Base-by-base conservation (phyloP, 2,797 vertebrate genomes). In the Xenopus petersii region DNA sequence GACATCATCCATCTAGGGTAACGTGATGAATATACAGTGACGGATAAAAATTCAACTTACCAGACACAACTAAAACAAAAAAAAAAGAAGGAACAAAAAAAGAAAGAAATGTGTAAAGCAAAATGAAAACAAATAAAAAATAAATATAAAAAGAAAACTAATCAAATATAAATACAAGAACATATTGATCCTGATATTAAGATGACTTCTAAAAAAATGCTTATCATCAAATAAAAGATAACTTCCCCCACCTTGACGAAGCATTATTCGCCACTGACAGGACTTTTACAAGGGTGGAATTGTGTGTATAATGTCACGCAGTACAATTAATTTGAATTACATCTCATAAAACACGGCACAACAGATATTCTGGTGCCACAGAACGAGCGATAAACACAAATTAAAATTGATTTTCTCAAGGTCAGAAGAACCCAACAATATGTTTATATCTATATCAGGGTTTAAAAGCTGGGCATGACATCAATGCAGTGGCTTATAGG, bases 1-100 rank as follows among this genome's bases (percentile, higher is more conserved):
- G 93, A 94, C 93, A 93, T 92, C 93, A 90, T 94, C 94, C 89
- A 92, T 90, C 93, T 93, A 94, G 95, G 95, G 93, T 94, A 87
- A 90, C 84, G 93, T 91, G 90, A 87, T 94, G 94, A 94, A 93
- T 92, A 94, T 93, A 92, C 92, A 94, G 94, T 97, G 95, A 94
- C 89, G 91, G 95, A 94, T 94, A 96, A 97, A 93, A 96, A 94
- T 94, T 97, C 94, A 96, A 99, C 97, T 98, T 99, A 99, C 97
- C 97, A 98, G 96, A 98, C 88, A 95, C 85, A 92, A 98, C 97
- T 99, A 94, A 93, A 95, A 87, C 2, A 2, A 30, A 30, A 30
- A 2, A 30, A 30, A 30, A 93, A 90, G 91, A 92, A 84, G 92
- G 89, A 91, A 89, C 90, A 75, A 86, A 92, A 92, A 94, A 94